A percentile compares a stretch with the other conserved stretches of the same genome.
phyloP scores from a whole-genome alignment of 2,797 vertebrate species.

The Mico argentatus region DNA sequence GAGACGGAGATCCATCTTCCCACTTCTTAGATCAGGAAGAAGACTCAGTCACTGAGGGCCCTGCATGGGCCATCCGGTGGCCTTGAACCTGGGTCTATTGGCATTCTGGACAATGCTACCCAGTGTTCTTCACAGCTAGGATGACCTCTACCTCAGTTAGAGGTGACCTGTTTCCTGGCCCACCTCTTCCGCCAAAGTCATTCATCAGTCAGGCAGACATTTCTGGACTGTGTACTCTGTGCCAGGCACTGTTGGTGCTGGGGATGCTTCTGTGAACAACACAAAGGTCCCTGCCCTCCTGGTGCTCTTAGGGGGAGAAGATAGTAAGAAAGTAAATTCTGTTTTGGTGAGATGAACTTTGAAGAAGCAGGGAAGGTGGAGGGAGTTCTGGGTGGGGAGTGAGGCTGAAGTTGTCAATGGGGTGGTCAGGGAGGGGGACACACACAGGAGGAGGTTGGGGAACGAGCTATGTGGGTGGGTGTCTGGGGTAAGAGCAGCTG shows the following conservation, averaged over 20 bases:
- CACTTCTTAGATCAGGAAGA: not conserved
- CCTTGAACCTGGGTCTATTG: not conserved
- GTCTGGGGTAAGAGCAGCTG: not conserved
- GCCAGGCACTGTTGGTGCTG: not conserved
- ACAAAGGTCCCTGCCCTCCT: not conserved
- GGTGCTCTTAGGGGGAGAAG: not conserved
- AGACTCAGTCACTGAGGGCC: not conserved
- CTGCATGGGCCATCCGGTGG: not conserved
- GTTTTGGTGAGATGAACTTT: not conserved
- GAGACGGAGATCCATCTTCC: not conserved
- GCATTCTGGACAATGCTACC: not conserved
- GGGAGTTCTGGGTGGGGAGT: not conserved
- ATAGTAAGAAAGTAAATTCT: not conserved
- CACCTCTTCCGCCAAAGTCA: not conserved
- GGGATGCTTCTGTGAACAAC: not conserved
- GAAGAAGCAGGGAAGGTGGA: not conserved
- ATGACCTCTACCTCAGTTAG: not conserved
- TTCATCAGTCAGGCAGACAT: not conserved
- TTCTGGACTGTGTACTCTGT: not conserved
- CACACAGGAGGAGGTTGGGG: not conserved
- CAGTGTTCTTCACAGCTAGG: not conserved
- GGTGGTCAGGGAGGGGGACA: not conserved
- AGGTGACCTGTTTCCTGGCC: not conserved
- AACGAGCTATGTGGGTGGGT: not conserved
- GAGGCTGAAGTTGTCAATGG: not conserved